These are phyloP conservation scores for Dryoscopus gambensis DNA, from an alignment of 2,113 vertebrate genomes.

Conservation along the genomic window DNA sequence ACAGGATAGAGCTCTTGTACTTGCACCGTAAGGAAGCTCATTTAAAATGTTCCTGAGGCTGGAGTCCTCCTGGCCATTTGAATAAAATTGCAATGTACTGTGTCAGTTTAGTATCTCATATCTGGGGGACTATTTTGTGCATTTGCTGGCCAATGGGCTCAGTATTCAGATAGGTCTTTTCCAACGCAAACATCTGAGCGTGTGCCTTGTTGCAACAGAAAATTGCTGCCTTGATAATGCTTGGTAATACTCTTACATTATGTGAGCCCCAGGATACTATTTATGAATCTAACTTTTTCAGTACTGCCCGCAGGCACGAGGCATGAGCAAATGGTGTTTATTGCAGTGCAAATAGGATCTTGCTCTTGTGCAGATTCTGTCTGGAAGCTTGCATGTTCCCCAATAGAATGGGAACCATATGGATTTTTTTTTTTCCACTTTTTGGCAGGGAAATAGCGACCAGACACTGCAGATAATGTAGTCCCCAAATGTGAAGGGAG, in stretches of 20 bases:
- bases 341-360: constrained; percentile 65
- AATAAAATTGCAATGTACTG: neutral
- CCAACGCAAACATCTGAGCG: neutral
- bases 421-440: neutral
- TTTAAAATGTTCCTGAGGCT: constrained; percentile 17
- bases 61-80: constrained; percentile 16
- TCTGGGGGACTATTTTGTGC: neutral
- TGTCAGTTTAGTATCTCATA: constrained; percentile 31
- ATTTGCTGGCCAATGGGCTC: constrained; percentile 20
- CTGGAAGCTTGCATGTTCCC: constrained; percentile 36
- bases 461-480: neutral
- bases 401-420: constrained; percentile 39
- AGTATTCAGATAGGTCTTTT: constrained; percentile 22
- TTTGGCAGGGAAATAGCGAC: neutral
- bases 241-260: constrained; percentile 53
- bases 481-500: neutral
- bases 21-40: neutral
- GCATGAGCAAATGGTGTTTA: constrained; percentile 53
- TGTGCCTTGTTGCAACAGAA: constrained; percentile 21
- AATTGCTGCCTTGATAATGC: constrained; percentile 51
- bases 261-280: constrained; percentile 54
- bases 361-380: constrained; percentile 36
- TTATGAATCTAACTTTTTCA: constrained; percentile 42
- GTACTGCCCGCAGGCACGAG: constrained; percentile 52
- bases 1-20: neutral